A percentile compares a stretch with the other conserved stretches of the same genome.
Conservation (phyloP, 2,113 vertebrate genomes). For the Scomber scombrus region DNA sequence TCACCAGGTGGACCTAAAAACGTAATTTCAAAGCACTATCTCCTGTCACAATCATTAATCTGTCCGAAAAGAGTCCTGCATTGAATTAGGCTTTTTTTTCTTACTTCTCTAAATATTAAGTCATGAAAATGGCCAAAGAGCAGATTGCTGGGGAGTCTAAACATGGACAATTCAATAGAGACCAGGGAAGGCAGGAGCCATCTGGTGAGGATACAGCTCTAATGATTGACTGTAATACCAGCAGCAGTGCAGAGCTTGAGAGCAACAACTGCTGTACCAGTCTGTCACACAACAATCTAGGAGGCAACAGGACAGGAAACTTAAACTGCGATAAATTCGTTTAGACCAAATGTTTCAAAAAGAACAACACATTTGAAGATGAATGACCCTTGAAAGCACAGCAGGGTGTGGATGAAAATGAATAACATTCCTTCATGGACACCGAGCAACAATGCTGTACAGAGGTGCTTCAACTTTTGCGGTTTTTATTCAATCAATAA, state of each 20-base stretch:
- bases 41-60: conserved; percentile 19
- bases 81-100: conserved; percentile 44
- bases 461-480: conserved; percentile 3
- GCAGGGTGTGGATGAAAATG: conserved; percentile 1
- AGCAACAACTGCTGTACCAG: conserved; percentile 56
- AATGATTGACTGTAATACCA: conserved; percentile 76
- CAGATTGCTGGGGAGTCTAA: conserved; percentile 59
- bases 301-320: conserved; percentile 19
- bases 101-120: conserved; percentile 53
- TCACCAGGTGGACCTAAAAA: conserved; percentile 16
- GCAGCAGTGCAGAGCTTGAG: conserved; percentile 53
- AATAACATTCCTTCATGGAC: conserved; percentile 26
- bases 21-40: conserved; percentile 37
- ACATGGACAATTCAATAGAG: conserved; percentile 78
- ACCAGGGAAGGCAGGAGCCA: conserved; percentile 68
- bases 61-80: conserved; percentile 32
- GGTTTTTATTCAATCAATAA: conserved; percentile 26
- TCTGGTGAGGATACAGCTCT: conserved; percentile 78
- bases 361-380: not conserved
- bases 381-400: not conserved
- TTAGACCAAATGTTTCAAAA: not conserved
- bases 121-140: conserved; percentile 62
- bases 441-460: not conserved
- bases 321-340: conserved; percentile 12
- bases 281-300: conserved; percentile 43